Percentiles rank a stretch among this genome's conserved stretches.
Evolutionary conservation across 2,797 vertebrate species (phyloP).

Genomic region (Acridotheres tristis): DNA sequence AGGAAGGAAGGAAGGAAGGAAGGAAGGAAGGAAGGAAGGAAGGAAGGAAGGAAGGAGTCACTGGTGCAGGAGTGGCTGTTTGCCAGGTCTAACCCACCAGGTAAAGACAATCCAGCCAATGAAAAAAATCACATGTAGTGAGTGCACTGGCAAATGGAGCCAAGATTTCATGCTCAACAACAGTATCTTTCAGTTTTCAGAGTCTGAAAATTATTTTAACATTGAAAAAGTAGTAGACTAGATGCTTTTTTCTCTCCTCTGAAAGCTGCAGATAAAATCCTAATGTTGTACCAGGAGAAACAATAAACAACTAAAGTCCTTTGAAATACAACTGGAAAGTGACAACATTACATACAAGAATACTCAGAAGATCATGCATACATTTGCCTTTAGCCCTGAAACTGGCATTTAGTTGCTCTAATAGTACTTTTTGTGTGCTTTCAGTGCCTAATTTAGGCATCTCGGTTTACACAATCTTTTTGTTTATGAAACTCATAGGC

Average conservation of each 20-base stretch:
- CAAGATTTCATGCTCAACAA: background rate
- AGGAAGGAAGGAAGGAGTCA: rapidly evolving
- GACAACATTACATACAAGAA: background rate
- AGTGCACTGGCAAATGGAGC: background rate
- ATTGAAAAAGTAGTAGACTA: background rate
- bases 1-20: too few species aligned
- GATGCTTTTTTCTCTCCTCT: background rate
- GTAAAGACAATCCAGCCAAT: background rate
- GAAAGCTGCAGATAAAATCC: background rate
- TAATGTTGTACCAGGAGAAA: background rate
- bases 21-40: background rate
- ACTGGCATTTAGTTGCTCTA: background rate
- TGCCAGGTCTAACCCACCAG: background rate
- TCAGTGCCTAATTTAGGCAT: background rate
- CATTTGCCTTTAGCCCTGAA: background rate
- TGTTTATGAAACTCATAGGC: background rate
- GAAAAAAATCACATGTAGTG: background rate
- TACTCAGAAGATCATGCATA: background rate
- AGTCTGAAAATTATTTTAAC: background rate
- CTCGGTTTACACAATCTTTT: background rate
- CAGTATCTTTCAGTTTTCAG: background rate
- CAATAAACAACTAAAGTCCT: background rate
- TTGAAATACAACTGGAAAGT: background rate
- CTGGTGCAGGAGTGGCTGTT: background rate
- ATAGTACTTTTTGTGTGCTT: background rate